Conservation (phyloP, 2,888 invertebrate species). For the Pristionchus mayeri region DNA sequence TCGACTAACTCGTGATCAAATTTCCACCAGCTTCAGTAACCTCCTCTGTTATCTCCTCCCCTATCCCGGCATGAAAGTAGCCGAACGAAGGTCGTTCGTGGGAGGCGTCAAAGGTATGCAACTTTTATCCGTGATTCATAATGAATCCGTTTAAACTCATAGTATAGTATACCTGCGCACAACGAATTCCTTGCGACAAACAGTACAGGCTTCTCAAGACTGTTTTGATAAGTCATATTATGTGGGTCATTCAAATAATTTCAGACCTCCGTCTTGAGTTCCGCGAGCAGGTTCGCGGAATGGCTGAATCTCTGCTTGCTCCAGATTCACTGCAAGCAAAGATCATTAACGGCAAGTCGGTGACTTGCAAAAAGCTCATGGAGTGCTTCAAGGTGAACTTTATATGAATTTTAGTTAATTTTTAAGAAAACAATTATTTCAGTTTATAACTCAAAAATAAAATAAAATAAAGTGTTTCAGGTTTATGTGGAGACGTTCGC, state of each 20-base stretch:
- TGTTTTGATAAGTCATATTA: too few relatives aligned
- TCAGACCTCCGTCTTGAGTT: constrained; percentile 71
- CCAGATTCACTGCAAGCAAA: constrained; percentile 69
- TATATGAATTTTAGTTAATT: too few relatives aligned
- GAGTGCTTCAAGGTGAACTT: constrained; percentile 72
- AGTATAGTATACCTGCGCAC: too few relatives aligned
- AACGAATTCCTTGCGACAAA: too few relatives aligned
- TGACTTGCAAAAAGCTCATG: constrained; percentile 73
- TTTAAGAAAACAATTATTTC: too few relatives aligned
- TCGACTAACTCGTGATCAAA: constrained; percentile 60
- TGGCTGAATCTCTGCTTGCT: constrained; percentile 68
- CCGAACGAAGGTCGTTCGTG: constrained; percentile 69
- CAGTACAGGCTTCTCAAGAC: too few relatives aligned
- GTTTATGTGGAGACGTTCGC: constrained; percentile 72
- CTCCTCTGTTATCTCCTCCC: constrained; percentile 71
- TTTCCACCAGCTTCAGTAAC: constrained; percentile 67
- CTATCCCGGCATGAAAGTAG: constrained; percentile 73
- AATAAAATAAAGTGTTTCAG: constrained; percentile 50
- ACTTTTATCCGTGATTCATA: too few relatives aligned
- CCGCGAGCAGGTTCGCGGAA: constrained; percentile 70
- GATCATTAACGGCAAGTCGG: constrained; percentile 70
- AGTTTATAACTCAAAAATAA: too few relatives aligned
- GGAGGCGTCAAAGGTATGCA: constrained; percentile 74
- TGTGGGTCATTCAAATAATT: too few relatives aligned
- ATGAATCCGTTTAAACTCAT: too few relatives aligned